Conservation (phyloP, 2,113 vertebrate genomes). For the Dunckerocampus dactyliophorus region DNA sequence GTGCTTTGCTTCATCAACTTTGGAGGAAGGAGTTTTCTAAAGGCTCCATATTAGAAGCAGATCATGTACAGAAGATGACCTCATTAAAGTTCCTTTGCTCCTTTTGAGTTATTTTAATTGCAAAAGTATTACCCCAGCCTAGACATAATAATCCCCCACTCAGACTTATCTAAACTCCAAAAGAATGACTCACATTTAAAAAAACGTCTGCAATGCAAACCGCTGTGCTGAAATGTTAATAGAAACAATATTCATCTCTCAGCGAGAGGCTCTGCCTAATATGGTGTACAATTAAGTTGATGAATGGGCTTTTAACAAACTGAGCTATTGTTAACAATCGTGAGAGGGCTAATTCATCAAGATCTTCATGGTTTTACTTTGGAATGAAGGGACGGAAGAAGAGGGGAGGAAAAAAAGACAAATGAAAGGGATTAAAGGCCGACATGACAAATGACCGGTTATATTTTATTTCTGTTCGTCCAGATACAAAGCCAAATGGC, state of each 20-base stretch:
- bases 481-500: not conserved
- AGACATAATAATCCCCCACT: slow-evolving; percentile 54
- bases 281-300: slow-evolving; percentile 56
- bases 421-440: slow-evolving; percentile 4
- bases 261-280: slow-evolving; percentile 49
- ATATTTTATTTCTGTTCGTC: slow-evolving; percentile 3
- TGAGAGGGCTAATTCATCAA: slow-evolving; percentile 53
- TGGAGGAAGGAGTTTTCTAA: slow-evolving; percentile 24
- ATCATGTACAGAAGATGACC: slow-evolving; percentile 3
- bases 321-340: slow-evolving; percentile 53
- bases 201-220: slow-evolving; percentile 45
- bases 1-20: slow-evolving; percentile 57
- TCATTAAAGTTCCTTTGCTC: not conserved
- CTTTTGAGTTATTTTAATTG: slow-evolving; percentile 41
- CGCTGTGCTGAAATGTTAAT: slow-evolving; percentile 47
- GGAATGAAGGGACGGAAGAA: not conserved
- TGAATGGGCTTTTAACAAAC: slow-evolving; percentile 59
- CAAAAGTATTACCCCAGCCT: slow-evolving; percentile 37
- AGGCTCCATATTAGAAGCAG: slow-evolving; percentile 19
- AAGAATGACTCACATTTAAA: slow-evolving; percentile 54
- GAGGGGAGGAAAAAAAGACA: slow-evolving; percentile 10
- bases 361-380: slow-evolving; percentile 21
- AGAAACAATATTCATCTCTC: slow-evolving; percentile 56
- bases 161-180: slow-evolving; percentile 26
- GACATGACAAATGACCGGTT: slow-evolving; percentile 15